Conservation (phyloP, 2,888 invertebrate species). For the Antheraea yamamai region DNA sequence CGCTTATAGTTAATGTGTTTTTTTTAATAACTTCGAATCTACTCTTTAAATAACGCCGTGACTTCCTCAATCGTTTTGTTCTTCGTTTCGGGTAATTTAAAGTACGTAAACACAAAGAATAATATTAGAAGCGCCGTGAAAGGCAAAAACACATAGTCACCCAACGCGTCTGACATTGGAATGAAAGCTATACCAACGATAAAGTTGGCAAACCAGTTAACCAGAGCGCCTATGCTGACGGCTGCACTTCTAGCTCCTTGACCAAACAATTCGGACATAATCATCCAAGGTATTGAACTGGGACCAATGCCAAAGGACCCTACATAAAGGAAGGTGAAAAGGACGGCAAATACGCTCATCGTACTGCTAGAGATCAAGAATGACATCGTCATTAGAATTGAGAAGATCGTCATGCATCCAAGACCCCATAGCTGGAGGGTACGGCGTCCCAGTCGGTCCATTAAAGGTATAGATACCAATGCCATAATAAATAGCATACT, state of each 20-base stretch:
- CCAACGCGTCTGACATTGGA: constrained; percentile 60
- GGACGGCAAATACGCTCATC: constrained; percentile 75
- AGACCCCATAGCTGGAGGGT: constrained; percentile 87
- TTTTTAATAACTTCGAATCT: constrained; percentile 37
- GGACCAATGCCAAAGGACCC: constrained; percentile 78
- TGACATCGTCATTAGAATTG: constrained; percentile 85
- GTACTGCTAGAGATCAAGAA: constrained; percentile 69
- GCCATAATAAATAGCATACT: constrained; percentile 88
- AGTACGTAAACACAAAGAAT: constrained; percentile 74
- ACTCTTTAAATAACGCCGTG: constrained; percentile 75
- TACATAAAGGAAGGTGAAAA: constrained; percentile 76
- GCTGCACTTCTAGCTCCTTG: constrained; percentile 77
- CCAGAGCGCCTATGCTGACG: constrained; percentile 74
- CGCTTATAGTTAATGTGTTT: constrained; percentile 50
- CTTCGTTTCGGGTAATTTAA: constrained; percentile 77
- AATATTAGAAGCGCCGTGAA: constrained; percentile 69
- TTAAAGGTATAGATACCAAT: constrained; percentile 87
- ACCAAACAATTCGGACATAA: constrained; percentile 75
- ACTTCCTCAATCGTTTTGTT: constrained; percentile 78
- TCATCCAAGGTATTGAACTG: constrained; percentile 81
- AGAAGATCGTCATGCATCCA: constrained; percentile 87
- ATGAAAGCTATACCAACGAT: constrained; percentile 76
- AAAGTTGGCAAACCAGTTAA: constrained; percentile 80
- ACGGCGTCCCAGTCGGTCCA: constrained; percentile 87
- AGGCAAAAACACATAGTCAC: constrained; percentile 73